These are phyloP conservation scores for Phalera bucephala DNA, from an alignment of 2,888 invertebrate species.

Conservation along the genomic window DNA sequence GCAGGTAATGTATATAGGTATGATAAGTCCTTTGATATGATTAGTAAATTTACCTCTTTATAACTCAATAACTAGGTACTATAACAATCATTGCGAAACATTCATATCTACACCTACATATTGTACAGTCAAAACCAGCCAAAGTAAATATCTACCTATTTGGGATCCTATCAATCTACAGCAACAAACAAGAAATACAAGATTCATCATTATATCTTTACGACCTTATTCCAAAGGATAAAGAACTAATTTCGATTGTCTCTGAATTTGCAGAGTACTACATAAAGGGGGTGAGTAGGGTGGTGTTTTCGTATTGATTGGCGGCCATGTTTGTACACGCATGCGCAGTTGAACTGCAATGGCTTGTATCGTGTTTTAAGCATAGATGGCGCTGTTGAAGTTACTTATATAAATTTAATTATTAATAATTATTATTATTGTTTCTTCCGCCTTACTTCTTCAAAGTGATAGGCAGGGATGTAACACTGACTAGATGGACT, in stretches of 20 bases:
- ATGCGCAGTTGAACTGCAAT: constrained; percentile 44
- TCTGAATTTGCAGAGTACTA: constrained; percentile 24
- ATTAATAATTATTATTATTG: too few species aligned
- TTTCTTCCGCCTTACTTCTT: too few species aligned
- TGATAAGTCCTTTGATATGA: too few species aligned
- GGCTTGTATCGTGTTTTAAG: constrained; percentile 33
- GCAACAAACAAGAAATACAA: constrained; percentile 61
- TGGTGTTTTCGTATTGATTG: constrained; percentile 71
- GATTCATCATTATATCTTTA: constrained; percentile 37
- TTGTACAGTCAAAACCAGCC: constrained; percentile 1
- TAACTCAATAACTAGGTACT: too few species aligned
- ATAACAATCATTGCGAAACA: too few species aligned
- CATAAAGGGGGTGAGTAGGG: constrained; percentile 58
- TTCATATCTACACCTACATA: too few species aligned
- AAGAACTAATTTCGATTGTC: constrained; percentile 39
- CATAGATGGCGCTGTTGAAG: constrained; percentile 66
- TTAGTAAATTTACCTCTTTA: too few species aligned
- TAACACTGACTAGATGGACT: too few species aligned
- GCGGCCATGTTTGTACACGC: constrained; percentile 73
- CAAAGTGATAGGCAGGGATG: too few species aligned
- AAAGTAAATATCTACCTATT: constrained; percentile 17
- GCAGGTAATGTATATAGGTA: too few species aligned
- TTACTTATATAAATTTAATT: constrained; percentile 1
- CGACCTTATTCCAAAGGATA: constrained; percentile 27
- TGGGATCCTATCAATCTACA: constrained; percentile 30